These are phyloP conservation scores for Ibycter americanus DNA, from an alignment of 2,797 vertebrate species.

Conservation along the genomic window DNA sequence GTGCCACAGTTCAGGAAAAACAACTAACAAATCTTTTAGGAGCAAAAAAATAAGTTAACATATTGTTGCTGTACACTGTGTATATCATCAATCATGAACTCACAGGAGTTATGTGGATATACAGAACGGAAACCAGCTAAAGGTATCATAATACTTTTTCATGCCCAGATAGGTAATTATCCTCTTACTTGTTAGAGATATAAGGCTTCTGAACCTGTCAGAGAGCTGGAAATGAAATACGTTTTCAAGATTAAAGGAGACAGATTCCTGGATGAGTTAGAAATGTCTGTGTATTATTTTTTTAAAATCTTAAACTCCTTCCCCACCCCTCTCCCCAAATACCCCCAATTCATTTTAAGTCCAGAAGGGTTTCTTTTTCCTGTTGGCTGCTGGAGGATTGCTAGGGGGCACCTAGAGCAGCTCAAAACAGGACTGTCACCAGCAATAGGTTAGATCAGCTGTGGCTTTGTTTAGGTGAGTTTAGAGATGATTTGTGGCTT, in stretches of 20 bases:
- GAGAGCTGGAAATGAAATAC: not conserved
- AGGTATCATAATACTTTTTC: not conserved
- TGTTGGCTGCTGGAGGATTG: not conserved
- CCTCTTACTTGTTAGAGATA: not conserved
- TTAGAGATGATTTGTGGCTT: constrained; percentile 23
- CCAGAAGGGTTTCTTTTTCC: not conserved
- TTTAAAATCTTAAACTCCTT: not conserved
- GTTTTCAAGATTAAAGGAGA: not conserved
- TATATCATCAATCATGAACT: not conserved
- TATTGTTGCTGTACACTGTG: not conserved
- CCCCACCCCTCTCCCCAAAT: not conserved
- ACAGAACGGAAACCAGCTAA: not conserved
- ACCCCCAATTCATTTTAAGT: not conserved
- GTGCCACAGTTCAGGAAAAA: not conserved
- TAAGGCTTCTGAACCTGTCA: not conserved
- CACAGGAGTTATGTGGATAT: not conserved
- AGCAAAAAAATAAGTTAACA: not conserved
- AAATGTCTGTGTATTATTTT: not conserved
- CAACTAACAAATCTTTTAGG: not conserved
- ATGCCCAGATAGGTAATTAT: constrained; percentile 6
- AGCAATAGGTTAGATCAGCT: not conserved
- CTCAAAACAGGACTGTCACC: not conserved
- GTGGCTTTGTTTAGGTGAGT: constrained; percentile 4
- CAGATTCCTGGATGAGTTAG: not conserved
- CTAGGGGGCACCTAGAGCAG: not conserved